Conservation (phyloP, 2,113 vertebrate genomes). For the Atractosteus spatula region DNA sequence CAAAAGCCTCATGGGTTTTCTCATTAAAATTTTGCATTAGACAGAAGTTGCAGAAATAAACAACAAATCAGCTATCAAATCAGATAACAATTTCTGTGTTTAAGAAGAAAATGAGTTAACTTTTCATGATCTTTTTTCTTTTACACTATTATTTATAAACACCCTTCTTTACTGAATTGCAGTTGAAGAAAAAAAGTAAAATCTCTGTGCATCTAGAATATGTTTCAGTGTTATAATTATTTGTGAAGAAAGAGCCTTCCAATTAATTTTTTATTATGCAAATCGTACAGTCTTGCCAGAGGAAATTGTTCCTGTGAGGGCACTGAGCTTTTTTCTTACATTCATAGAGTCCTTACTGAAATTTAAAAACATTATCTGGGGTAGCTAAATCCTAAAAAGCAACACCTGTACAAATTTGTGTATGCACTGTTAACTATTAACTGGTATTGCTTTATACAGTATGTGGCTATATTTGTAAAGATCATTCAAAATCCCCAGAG, state of each 20-base stretch:
- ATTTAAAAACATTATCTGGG: no score
- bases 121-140: background rate
- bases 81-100: slow-evolving; percentile 25
- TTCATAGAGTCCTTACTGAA: no score
- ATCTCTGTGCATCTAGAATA: slow-evolving; percentile 22
- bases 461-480: no score
- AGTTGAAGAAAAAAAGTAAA: slow-evolving; percentile 24
- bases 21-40: background rate
- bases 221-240: slow-evolving; percentile 1
- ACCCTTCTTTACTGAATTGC: slow-evolving; percentile 12
- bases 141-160: slow-evolving; percentile 16
- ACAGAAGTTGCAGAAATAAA: background rate
- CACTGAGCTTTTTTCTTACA: background rate
- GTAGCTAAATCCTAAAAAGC: no score
- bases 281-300: slow-evolving; percentile 6
- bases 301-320: slow-evolving; percentile 9
- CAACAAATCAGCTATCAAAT: slow-evolving; percentile 26
- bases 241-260: slow-evolving; percentile 14
- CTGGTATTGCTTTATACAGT: no score
- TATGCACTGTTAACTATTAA: no score
- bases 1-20: background rate
- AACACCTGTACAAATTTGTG: no score
- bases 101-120: background rate
- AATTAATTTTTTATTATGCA: slow-evolving; percentile 35
- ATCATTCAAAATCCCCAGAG: no score